Conservation (phyloP, 2,797 vertebrate genomes). For the Ambastaia sidthimunki region DNA sequence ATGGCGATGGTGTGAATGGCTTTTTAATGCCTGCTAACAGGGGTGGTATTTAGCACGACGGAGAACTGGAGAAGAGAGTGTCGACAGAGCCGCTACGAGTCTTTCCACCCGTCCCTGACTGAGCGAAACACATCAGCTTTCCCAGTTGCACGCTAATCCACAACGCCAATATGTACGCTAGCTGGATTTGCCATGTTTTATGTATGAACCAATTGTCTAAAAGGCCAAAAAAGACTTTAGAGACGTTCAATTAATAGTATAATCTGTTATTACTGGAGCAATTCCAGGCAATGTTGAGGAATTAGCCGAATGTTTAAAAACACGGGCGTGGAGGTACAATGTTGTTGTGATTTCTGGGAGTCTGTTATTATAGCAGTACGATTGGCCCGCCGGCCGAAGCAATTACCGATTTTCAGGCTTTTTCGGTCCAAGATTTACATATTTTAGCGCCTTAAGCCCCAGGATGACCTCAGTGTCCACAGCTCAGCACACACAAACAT, state of each 20-base stretch:
- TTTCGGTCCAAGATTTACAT: slow-evolving; percentile 31
- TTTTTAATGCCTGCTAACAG: slow-evolving; percentile 80
- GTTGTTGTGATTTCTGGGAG: slow-evolving; percentile 27
- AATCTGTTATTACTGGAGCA: slow-evolving; percentile 38
- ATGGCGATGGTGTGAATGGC: slow-evolving; percentile 71
- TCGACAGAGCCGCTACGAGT: slow-evolving; percentile 60
- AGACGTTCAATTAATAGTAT: slow-evolving; percentile 25
- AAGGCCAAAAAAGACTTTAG: slow-evolving; percentile 11
- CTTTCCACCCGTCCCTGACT: slow-evolving; percentile 22
- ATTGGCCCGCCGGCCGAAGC: slow-evolving; percentile 3
- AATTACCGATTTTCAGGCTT: slow-evolving; percentile 19
- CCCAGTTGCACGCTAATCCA: slow-evolving; percentile 23
- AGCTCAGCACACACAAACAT: slow-evolving; percentile 38
- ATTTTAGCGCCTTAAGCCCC: slow-evolving; percentile 30
- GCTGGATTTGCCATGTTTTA: slow-evolving; percentile 8
- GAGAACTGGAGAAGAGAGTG: slow-evolving; percentile 63
- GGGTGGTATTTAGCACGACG: slow-evolving; percentile 66
- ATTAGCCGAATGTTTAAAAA: slow-evolving; percentile 30
- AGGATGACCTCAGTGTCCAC: slow-evolving; percentile 21
- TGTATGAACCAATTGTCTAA: neutral
- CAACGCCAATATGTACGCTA: neutral
- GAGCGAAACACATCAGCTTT: slow-evolving; percentile 5
- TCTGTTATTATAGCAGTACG: slow-evolving; percentile 2
- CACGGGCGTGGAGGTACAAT: slow-evolving; percentile 9
- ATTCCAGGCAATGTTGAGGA: neutral